These are phyloP conservation scores for Cephus nigrinus DNA, from an alignment of 2,888 invertebrate genomes.

Conservation along the genomic window DNA sequence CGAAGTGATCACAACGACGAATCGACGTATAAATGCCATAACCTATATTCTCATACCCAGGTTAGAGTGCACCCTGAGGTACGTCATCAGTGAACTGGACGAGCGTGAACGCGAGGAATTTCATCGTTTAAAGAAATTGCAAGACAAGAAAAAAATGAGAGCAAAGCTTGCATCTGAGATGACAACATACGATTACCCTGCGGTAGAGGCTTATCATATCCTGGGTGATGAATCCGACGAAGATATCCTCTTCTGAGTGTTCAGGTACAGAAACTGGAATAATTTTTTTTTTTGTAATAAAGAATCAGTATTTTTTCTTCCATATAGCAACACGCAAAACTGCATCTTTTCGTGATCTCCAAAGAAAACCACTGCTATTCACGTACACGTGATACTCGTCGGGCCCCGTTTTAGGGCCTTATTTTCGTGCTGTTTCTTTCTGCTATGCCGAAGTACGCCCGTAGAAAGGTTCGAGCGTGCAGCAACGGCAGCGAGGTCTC, in stretches of 20 bases:
- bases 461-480: conserved; percentile 2
- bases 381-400: no score
- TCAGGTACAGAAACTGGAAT: no score
- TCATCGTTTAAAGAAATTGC: conserved; percentile 62
- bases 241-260: conserved; percentile 65
- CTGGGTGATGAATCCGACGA: conserved; percentile 65
- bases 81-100: conserved; percentile 74
- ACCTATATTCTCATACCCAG: conserved; percentile 75
- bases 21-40: conserved; percentile 75
- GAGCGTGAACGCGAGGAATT: conserved; percentile 77
- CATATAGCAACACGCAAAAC: no score
- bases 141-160: conserved; percentile 67
- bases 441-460: neutral
- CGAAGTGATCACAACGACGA: conserved; percentile 74
- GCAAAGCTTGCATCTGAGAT: neutral
- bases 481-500: conserved; percentile 21
- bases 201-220: no score
- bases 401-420: neutral
- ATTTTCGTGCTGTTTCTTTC: neutral
- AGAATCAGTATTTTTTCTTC: no score
- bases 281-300: no score
- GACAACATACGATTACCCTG: neutral
- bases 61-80: conserved; percentile 72
- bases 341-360: no score
- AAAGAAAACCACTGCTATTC: no score